A percentile compares a stretch with the other conserved stretches of the same genome.
Conservation (phyloP, 2,113 vertebrate genomes). For the Brienomyrus longianalis region DNA sequence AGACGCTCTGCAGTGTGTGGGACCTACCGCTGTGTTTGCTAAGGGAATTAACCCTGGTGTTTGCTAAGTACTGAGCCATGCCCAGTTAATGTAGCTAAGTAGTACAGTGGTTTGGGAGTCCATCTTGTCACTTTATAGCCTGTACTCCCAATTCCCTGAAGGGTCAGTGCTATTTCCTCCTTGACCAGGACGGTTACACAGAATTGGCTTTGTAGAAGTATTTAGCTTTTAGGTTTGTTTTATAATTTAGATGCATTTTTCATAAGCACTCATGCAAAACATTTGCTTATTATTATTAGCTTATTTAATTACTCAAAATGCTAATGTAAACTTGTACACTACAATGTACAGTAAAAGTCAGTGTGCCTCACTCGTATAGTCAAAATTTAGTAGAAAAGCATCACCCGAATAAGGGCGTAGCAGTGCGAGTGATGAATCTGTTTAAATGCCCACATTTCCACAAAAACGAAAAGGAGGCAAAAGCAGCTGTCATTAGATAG, state of each 20-base stretch:
- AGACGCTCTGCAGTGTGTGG: neutral
- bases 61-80: neutral
- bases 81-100: neutral
- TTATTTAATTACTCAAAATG: neutral
- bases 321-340: neutral
- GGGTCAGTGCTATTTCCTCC: neutral
- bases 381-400: too few species aligned
- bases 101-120: neutral
- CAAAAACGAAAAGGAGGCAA: too few species aligned
- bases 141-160: neutral
- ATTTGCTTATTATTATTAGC: neutral
- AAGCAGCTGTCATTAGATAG: too few species aligned
- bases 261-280: neutral
- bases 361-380: too few species aligned
- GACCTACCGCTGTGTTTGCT: constrained; percentile 3
- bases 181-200: neutral
- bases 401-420: too few species aligned
- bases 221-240: neutral
- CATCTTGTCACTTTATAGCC: neutral
- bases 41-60: neutral
- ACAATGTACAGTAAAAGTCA: neutral
- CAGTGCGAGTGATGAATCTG: too few species aligned
- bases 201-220: neutral
- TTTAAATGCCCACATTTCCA: too few species aligned
- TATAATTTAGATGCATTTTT: neutral